Percentiles rank a stretch among this genome's conserved stretches.
phyloP scores from a whole-genome alignment of 1,140 invertebrate species.

The Achatina immaculata region DNA sequence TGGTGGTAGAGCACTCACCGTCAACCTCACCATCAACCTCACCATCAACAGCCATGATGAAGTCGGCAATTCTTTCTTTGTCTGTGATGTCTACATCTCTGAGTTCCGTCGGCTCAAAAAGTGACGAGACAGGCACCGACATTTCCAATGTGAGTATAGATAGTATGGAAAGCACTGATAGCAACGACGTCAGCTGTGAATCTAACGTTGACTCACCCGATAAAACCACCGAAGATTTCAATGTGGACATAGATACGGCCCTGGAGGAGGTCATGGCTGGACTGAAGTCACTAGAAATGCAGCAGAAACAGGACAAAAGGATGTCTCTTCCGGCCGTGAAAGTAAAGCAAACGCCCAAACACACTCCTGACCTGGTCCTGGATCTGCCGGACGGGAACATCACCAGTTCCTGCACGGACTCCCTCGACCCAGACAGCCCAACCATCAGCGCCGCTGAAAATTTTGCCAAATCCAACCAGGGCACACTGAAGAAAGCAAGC shows the following conservation, averaged over 20 bases:
- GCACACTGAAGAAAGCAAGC: constrained; percentile 83
- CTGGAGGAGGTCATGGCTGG: constrained; percentile 69
- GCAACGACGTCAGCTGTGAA: not conserved
- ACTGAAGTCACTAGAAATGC: constrained; percentile 64
- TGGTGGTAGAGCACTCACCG: not conserved
- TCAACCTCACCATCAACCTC: constrained; percentile 24
- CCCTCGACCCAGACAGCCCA: constrained; percentile 58
- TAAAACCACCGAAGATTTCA: constrained; percentile 60
- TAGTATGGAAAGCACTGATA: not conserved
- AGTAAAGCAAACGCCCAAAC: constrained; percentile 72
- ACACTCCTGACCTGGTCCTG: constrained; percentile 89
- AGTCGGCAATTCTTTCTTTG: not conserved
- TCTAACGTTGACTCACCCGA: constrained; percentile 27
- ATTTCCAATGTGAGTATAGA: not conserved
- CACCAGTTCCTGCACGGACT: constrained; percentile 51
- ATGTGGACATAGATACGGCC: constrained; percentile 66
- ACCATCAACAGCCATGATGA: constrained; percentile 15
- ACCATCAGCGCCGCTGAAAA: constrained; percentile 65
- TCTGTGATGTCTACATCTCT: constrained; percentile 11
- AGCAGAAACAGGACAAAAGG: constrained; percentile 61
- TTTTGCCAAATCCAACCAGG: constrained; percentile 77
- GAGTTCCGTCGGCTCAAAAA: not conserved
- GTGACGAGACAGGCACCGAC: constrained; percentile 1
- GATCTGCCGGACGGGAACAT: constrained; percentile 77
- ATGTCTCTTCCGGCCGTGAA: constrained; percentile 70